Evolutionary conservation across 2,888 invertebrate genomes (phyloP).

Genomic region (Elysia crispata): DNA sequence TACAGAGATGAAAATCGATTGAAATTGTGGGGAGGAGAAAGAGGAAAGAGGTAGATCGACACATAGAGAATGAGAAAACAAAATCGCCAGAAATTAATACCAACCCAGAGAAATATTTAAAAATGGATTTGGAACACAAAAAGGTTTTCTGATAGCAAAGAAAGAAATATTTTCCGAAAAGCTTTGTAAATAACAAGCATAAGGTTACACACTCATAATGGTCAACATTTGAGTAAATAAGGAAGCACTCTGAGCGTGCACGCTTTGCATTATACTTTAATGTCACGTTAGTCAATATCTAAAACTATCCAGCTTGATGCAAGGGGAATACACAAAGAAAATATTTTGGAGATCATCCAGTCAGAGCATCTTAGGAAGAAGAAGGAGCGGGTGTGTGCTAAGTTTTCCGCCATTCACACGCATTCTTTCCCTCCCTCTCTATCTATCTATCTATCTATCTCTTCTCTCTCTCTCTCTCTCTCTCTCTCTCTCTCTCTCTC

Average conservation of each 20-base stretch:
- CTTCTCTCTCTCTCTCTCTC: neutral
- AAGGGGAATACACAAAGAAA: neutral
- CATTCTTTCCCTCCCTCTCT: neutral
- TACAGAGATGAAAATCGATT: neutral
- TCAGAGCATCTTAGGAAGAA: neutral
- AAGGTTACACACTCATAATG: no score
- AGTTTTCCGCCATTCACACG: neutral
- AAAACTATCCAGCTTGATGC: neutral
- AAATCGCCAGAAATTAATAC: no score
- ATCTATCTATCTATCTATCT: slow-evolving; percentile 1
- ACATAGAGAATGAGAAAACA: no score
- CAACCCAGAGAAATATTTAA: no score
- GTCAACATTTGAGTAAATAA: no score
- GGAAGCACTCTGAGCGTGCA: neutral
- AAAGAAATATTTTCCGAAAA: no score
- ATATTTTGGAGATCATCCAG: neutral
- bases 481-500: neutral
- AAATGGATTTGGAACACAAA: no score
- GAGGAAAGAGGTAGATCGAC: no score
- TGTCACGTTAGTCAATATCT: slow-evolving; percentile 3
- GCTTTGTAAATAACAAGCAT: no score
- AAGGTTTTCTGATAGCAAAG: no score
- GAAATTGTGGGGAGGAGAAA: neutral
- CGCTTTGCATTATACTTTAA: slow-evolving; percentile 27
- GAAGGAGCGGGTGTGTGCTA: neutral